Evolutionary conservation across 2,888 invertebrate genomes (phyloP).

Genomic region (Andrena camellia): DNA sequence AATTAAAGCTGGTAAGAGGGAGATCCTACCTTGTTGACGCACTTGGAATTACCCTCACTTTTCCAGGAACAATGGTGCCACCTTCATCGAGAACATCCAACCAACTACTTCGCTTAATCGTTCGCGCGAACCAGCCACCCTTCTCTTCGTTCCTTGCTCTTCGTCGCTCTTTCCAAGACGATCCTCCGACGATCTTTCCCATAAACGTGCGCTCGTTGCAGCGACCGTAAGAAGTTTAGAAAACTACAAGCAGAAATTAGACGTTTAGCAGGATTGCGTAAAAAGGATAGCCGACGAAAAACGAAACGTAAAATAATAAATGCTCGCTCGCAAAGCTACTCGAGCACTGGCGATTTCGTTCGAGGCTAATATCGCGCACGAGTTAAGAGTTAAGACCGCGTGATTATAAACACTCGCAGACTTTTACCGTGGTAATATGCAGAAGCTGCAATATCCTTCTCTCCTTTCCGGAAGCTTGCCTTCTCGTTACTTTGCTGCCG

Average conservation of each 20-base stretch:
- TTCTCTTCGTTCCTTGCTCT: background rate
- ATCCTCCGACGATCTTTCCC: background rate
- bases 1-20: conserved; percentile 29
- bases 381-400: conserved; percentile 13
- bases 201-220: background rate
- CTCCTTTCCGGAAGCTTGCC: conserved; percentile 7
- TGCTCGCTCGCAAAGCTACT: background rate
- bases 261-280: background rate
- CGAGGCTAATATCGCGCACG: conserved; percentile 16
- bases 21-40: conserved; percentile 46
- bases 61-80: conserved; percentile 47
- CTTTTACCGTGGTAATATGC: conserved; percentile 24
- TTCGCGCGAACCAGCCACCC: conserved; percentile 2
- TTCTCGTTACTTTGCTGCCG: conserved; percentile 14
- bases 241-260: background rate
- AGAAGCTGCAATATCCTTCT: background rate
- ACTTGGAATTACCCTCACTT: conserved; percentile 24
- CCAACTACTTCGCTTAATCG: conserved; percentile 18
- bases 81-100: conserved; percentile 38
- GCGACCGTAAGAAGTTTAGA: no score
- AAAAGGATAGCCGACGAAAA: background rate
- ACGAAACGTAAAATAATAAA: background rate
- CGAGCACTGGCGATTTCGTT: background rate
- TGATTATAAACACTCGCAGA: conserved; percentile 34
- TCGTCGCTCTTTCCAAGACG: background rate